Evolutionary conservation across 2,113 vertebrate genomes (phyloP), one percentile per base, ranked within the genome.

Genomic region (Sapayoa aenigma): DNA sequence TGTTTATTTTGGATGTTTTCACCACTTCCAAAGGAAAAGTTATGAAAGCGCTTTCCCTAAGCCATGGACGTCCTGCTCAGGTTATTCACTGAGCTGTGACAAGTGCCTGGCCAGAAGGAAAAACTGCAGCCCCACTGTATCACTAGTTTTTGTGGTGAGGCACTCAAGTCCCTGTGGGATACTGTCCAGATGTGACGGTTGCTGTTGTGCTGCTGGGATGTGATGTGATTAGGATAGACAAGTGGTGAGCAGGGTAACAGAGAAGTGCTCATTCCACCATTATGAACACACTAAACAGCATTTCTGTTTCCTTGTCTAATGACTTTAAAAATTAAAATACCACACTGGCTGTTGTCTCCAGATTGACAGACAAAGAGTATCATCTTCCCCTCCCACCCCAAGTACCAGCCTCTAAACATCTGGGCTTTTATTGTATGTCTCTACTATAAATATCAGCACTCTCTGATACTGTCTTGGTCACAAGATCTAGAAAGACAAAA

Each of bases 121-220:
- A 59, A 65, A 19, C 33, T 22, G 63, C 44, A 67, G 46, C 23
- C 35, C n/a, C 12, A 39, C 46, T 46, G 23, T 11, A 24, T 27
- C 63, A 23, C 72, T 44, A 1, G 11, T 28, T 60, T 90, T 71
- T 77, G 31, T 44, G n/a, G 23, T 33, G 16, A 86, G 53, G 31
- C 2, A 5, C 46, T 44, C 41, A 18, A 28, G 55, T 65, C 0
- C 0, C 37, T 44, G 25, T 56, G 50, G 22, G 90, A 30, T 41
- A 44, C 10, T 24, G 31, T 37, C 22, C 2, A 1, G 58, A 35
- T 41, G 46, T 31, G 68, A 73, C 14, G 77, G 33, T 1, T 41
- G 68, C 60, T 72, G 21, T 33, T 63, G 71, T 79, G 39, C 41
- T 30, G 7, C 13, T 69, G 68, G 39, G 37, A 52, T 16, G 5